Percentiles rank a stretch among this genome's conserved stretches.
phyloP scores from a whole-genome alignment of 2,888 invertebrate species.

The Danaus chrysippus region DNA sequence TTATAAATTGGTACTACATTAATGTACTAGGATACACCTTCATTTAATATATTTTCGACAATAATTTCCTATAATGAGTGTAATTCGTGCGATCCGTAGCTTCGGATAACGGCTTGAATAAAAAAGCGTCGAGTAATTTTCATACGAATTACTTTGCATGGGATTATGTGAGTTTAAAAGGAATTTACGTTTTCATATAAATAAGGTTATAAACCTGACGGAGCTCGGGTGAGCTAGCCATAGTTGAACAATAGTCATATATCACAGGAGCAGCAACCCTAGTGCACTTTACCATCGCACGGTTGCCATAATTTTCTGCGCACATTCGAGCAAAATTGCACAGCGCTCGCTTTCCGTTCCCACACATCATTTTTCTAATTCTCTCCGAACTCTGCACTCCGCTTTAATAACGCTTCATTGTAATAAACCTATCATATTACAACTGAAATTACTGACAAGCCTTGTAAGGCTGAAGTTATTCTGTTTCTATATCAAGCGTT shows the following conservation, averaged over 20 bases:
- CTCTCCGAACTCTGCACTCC: slow-evolving; percentile 53
- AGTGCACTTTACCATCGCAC: slow-evolving; percentile 47
- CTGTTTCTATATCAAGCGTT: slow-evolving; percentile 21
- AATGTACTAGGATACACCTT: slow-evolving; percentile 73
- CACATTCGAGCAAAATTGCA: slow-evolving; percentile 68
- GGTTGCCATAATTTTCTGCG: slow-evolving; percentile 69
- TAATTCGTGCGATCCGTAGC: slow-evolving; percentile 54
- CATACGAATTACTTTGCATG: slow-evolving; percentile 46
- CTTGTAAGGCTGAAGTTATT: slow-evolving; percentile 15
- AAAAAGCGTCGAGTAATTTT: slow-evolving; percentile 54
- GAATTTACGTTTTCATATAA: no score
- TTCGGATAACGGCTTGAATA: slow-evolving; percentile 35
- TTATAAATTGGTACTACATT: slow-evolving; percentile 73
- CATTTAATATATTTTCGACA: slow-evolving; percentile 74
- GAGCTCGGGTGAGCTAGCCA: not conserved
- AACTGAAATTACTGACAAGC: slow-evolving; percentile 22
- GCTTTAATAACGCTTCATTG: slow-evolving; percentile 53
- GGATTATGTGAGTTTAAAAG: slow-evolving; percentile 19
- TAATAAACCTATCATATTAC: slow-evolving; percentile 36
- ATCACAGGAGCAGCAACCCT: slow-evolving; percentile 47
- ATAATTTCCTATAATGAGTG: slow-evolving; percentile 67
- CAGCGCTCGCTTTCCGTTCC: slow-evolving; percentile 55
- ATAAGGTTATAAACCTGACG: no score
- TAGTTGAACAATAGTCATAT: slow-evolving; percentile 20
- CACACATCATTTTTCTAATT: slow-evolving; percentile 74